These are phyloP conservation scores for Galerucella nymphaeae DNA, from an alignment of 2,888 invertebrate genomes.

Conservation along the genomic window DNA sequence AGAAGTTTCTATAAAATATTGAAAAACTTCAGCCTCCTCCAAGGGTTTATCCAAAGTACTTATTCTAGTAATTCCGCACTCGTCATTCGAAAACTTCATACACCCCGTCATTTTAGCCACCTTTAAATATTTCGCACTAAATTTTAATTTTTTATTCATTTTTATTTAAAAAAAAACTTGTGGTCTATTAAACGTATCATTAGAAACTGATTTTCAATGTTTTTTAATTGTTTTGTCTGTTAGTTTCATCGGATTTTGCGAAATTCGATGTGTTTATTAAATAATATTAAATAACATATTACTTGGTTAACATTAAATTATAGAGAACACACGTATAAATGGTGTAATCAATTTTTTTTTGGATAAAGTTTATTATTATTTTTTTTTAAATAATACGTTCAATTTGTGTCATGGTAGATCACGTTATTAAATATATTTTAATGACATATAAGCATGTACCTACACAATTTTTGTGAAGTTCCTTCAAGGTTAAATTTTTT, in stretches of 20 bases:
- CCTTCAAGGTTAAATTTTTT: no score
- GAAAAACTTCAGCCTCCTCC: constrained; percentile 51
- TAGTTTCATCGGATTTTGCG: constrained; percentile 37
- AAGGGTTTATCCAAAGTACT: constrained; percentile 50
- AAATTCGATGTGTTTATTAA: constrained; percentile 35
- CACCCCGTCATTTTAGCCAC: constrained; percentile 51
- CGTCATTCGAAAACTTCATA: constrained; percentile 47
- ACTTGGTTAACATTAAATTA: constrained; percentile 31
- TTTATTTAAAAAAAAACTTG: constrained; percentile 20
- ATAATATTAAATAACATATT: constrained; percentile 36
- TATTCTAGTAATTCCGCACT: constrained; percentile 41
- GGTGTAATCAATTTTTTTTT: constrained; percentile 33
- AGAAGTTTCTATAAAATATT: constrained; percentile 56
- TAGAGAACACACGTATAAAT: constrained; percentile 20
- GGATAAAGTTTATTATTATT: constrained; percentile 32
- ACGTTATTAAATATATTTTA: constrained; percentile 20
- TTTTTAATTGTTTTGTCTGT: constrained; percentile 26
- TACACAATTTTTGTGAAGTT: no score
- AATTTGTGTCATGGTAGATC: constrained; percentile 36
- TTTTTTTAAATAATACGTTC: constrained; percentile 25
- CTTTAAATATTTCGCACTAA: constrained; percentile 50
- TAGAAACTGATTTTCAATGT: constrained; percentile 4
- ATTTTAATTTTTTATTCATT: constrained; percentile 43
- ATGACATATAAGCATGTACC: background rate
- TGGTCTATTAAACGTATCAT: constrained; percentile 1